These are phyloP conservation scores for Brachyptera putata DNA, from an alignment of 2,888 invertebrate species.

Conservation along the genomic window DNA sequence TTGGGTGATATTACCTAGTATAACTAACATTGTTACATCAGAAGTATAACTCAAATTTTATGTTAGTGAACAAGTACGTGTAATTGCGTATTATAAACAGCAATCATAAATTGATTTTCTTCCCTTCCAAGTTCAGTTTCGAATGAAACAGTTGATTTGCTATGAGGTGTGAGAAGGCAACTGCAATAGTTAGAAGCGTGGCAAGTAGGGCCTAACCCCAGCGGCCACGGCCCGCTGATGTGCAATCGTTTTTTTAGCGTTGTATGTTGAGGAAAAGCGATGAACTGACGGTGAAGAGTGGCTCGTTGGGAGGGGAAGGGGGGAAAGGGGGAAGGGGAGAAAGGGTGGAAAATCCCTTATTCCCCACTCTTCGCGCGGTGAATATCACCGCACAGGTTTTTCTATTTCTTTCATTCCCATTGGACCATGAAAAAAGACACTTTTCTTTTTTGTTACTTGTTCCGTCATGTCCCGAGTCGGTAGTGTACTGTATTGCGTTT, in stretches of 20 bases:
- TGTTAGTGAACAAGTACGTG: no score
- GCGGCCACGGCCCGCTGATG: background rate
- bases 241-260: background rate
- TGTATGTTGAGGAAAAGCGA: background rate
- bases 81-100: no score
- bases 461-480: background rate
- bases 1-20: no score
- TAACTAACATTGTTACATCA: no score
- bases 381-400: slow-evolving; percentile 5
- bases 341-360: slow-evolving; percentile 9
- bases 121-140: no score
- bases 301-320: background rate
- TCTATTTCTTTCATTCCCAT: slow-evolving; percentile 20
- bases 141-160: no score
- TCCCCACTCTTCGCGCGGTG: slow-evolving; percentile 6
- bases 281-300: no score
- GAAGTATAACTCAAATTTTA: no score
- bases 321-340: background rate
- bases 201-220: background rate
- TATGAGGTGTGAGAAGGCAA: no score
- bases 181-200: background rate
- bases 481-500: background rate
- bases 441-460: slow-evolving; percentile 15
- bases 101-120: no score
- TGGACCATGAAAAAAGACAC: slow-evolving; percentile 20